Base-by-base conservation (phyloP, 1,140 invertebrate genomes). In the Trachymyrmex cornetzi region DNA sequence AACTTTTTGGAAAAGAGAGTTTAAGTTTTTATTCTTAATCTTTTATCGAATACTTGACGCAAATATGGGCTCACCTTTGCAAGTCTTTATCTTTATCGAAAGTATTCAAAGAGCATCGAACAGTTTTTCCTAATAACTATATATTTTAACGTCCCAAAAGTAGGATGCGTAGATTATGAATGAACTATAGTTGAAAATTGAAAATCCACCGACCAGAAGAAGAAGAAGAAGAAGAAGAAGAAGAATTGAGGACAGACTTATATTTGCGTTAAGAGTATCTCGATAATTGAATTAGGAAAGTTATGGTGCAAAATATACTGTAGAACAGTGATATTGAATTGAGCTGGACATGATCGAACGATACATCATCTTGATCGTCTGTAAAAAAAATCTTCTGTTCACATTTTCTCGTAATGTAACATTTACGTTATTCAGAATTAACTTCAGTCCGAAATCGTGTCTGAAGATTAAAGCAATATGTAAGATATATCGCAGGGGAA, bases 11-110 rank as follows among this genome's bases (percentile, higher is more conserved):
- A 61, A 24, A 61, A 61, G 7, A 57, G 55, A 57, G 22, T 30
- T 63, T 9, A 57, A 57, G 6, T n/a, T 6, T 57, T 57, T 57
- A 77, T 61, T 64, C 69, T 88, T 87, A 67, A 77, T 9, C 9
- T 22, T 57, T 57, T 12, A 67, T 87, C 74, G 80, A 74, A n/a
- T 88, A 55, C 3, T 9, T 57, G 55, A n/a, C 30, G 22, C 34
- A 19, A 81, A 30, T 48, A 48, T 61, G 30, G 38, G 16, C 30
- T 48, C 4, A n/a, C 5, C 22, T 27, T 53, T 2, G 50, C 3
- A n/a, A 74, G 34, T 27, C 27, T 53, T n/a, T 55, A 19, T 53
- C 48, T 71, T 27, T 7, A 9, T 19, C 3, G 50, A 30, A 72
- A 74, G 16, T 38, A 57, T 75, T 38, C 3, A 24, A 44, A 50